Evolutionary conservation across 1,140 invertebrate species (phyloP).

Genomic region (Trypoxylus dichotomus): DNA sequence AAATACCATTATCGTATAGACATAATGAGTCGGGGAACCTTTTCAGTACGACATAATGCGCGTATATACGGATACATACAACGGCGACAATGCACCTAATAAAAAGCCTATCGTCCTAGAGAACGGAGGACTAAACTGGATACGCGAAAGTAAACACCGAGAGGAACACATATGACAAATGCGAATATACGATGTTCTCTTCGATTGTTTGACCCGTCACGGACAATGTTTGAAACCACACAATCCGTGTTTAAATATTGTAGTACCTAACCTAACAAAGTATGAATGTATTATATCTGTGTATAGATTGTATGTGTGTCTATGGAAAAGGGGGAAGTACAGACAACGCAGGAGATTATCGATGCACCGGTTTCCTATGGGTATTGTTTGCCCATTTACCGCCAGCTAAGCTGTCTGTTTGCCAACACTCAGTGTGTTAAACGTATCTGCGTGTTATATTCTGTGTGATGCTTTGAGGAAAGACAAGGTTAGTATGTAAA

Average conservation of each 20-base stretch:
- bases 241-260: constrained; percentile 47
- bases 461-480: constrained; percentile 1
- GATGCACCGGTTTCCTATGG: constrained; percentile 40
- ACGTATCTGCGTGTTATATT: neutral
- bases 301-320: neutral
- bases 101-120: neutral
- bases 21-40: neutral
- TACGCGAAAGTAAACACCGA: constrained; percentile 20
- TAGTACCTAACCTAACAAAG: constrained; percentile 41
- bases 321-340: constrained; percentile 43
- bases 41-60: neutral
- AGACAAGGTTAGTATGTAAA: neutral
- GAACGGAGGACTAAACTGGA: neutral
- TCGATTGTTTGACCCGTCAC: constrained; percentile 30
- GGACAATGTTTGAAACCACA: constrained; percentile 41
- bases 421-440: constrained; percentile 38
- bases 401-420: constrained; percentile 49
- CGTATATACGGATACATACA: neutral
- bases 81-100: neutral
- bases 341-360: constrained; percentile 48
- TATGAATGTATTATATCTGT: constrained; percentile 13
- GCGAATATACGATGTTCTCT: constrained; percentile 17
- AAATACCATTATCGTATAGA: constrained; percentile 9
- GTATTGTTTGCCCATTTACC: constrained; percentile 52
- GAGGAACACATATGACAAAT: constrained; percentile 32